A percentile compares a stretch with the other conserved stretches of the same genome.
Conservation (phyloP, 2,888 invertebrate species). For the Pyrochroa serraticornis region DNA sequence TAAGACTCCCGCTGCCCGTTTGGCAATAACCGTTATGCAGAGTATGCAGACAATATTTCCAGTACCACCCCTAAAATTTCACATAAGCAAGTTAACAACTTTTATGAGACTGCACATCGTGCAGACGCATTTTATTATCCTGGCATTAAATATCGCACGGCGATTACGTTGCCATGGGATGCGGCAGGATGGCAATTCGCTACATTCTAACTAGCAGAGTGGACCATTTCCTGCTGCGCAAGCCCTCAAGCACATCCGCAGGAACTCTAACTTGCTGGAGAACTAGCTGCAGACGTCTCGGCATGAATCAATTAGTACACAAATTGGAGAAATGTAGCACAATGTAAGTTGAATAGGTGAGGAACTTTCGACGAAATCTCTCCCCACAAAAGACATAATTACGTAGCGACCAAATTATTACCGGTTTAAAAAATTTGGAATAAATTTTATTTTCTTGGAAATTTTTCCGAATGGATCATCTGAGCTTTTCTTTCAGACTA, state of each 20-base stretch:
- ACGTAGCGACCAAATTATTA: no score
- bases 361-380: no score
- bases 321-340: slow-evolving; percentile 6
- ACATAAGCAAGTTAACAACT: slow-evolving; percentile 27
- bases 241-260: neutral
- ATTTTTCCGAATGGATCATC: neutral
- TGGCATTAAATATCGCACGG: slow-evolving; percentile 29
- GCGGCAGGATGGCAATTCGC: slow-evolving; percentile 19
- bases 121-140: slow-evolving; percentile 32
- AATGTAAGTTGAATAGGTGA: no score
- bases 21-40: no score
- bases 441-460: neutral
- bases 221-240: slow-evolving; percentile 12
- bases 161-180: slow-evolving; percentile 24
- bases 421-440: no score
- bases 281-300: slow-evolving; percentile 19
- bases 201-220: slow-evolving; percentile 20
- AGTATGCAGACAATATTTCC: neutral
- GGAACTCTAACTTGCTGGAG: neutral
- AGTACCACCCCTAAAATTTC: slow-evolving; percentile 14
- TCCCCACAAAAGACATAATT: no score
- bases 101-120: slow-evolving; percentile 27
- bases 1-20: no score
- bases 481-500: neutral
- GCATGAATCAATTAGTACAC: slow-evolving; percentile 20